These are phyloP conservation scores for Scelioninae gen. 2 DNA, from an alignment of 2,888 invertebrate species.

Conservation along the genomic window DNA sequence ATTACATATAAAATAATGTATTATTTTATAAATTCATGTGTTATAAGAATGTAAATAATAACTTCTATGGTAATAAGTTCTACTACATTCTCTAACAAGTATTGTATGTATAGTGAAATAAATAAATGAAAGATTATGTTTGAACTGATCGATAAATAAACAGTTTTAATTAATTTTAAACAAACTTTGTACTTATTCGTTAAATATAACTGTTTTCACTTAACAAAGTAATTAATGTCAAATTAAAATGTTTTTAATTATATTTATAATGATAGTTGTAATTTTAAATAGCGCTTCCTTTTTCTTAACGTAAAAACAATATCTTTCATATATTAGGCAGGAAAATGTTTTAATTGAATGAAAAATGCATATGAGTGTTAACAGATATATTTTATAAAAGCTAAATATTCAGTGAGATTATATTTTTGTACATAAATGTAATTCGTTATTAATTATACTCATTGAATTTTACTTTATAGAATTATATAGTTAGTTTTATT, in stretches of 20 bases:
- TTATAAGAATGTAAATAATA: neutral
- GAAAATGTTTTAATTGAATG: constrained; percentile 6
- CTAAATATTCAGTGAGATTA: constrained; percentile 13
- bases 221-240: too few species aligned
- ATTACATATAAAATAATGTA: neutral
- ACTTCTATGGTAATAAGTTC: neutral
- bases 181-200: too few species aligned
- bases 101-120: neutral
- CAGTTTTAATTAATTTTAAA: too few species aligned
- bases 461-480: too few species aligned
- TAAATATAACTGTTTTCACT: too few species aligned
- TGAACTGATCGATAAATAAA: neutral
- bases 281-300: neutral
- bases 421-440: neutral
- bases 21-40: too few species aligned
- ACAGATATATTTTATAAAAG: constrained; percentile 11
- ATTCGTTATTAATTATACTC: too few species aligned
- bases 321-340: constrained; percentile 12
- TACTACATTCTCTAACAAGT: neutral
- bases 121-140: constrained; percentile 4
- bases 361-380: constrained; percentile 21
- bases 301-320: neutral
- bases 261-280: neutral
- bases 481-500: too few species aligned
- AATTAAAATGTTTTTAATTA: too few species aligned